Evolutionary conservation across 1,140 invertebrate genomes (phyloP).

Genomic region (Anthonomus grandis): DNA sequence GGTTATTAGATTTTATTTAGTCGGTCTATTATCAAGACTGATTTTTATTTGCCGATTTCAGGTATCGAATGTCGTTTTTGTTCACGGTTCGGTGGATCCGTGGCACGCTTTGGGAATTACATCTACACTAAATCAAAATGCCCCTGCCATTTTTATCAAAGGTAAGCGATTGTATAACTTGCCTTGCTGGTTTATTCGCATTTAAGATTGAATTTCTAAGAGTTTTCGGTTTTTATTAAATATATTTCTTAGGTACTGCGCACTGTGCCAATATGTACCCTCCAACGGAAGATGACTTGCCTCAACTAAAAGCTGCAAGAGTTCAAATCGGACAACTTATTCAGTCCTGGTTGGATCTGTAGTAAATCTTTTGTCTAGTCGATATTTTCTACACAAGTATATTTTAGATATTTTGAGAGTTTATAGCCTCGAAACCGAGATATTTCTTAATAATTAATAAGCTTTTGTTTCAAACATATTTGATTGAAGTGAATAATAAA

Average conservation of each 20-base stretch:
- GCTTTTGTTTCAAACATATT: too few species aligned
- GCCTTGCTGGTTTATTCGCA: constrained; percentile 1
- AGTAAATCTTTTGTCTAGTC: too few species aligned
- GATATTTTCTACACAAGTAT: too few species aligned
- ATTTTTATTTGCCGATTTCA: constrained; percentile 3
- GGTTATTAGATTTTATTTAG: constrained; percentile 44
- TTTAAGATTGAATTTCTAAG: constrained; percentile 5
- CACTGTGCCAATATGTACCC: constrained; percentile 83
- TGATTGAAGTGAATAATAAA: too few species aligned
- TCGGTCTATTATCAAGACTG: too few species aligned
- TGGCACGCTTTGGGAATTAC: constrained; percentile 85
- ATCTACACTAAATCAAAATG: constrained; percentile 53
- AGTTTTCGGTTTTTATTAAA: not conserved
- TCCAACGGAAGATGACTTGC: constrained; percentile 57
- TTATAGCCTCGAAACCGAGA: too few species aligned
- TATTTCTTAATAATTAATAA: too few species aligned
- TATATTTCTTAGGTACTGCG: constrained; percentile 69
- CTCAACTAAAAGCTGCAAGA: constrained; percentile 61
- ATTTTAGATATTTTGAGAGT: too few species aligned
- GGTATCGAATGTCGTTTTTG: constrained; percentile 71
- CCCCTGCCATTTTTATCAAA: constrained; percentile 70
- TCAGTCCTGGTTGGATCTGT: constrained; percentile 39
- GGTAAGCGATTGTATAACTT: constrained; percentile 52
- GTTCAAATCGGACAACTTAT: constrained; percentile 58
- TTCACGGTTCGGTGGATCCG: constrained; percentile 89